Evolutionary conservation across 2,888 invertebrate species (phyloP), one percentile per base, ranked within the genome.

Genomic region (Gisinianus flammeolus): DNA sequence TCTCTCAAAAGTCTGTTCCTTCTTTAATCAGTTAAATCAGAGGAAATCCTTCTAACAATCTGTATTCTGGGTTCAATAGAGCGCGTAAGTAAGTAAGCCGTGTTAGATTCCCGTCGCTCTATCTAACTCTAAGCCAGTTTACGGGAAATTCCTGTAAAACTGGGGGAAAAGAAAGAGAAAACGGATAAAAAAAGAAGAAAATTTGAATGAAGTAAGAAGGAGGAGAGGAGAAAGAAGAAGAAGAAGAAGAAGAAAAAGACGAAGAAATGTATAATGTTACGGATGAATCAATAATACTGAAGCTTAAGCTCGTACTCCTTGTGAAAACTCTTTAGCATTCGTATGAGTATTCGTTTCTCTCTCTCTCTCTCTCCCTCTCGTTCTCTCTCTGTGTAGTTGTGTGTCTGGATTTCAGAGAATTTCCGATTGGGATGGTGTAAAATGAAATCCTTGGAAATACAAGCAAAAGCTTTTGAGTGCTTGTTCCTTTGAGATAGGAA

Each of bases 401-500:
- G 54, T 54, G n/a, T 54, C n/a, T n/a, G 54, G 19, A 54, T 5
- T 4, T 54, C 54, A 54, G n/a, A 16, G 5, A n/a, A 54, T 16
- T 16, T 54, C 19, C 54, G 16, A 54, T 54, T 54, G 4, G 75
- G 28, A 44, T 75, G 54, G 24, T 26, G 26, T 54, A 30, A 71
- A 62, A 66, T 30, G 26, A 66, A 66, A 66, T 66, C 66, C 66
- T 66, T 19, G 6, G 22, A 28, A 44, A 30, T 71, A 54, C 52
- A 69, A 71, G 71, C 52, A 54, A 54, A 44, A 54, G 44, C 44
- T 71, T 54, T 71, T 54, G 44, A 26, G 68, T 68, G 30, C 68
- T 30, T 68, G 68, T 68, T 33, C 30, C 22, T 30, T 31, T 22
- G 33, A 68, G 22, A 69, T 54, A 54, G 19, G 54, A 10, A 44